phyloP scores from a whole-genome alignment of 2,888 invertebrate species.

The Taenaris catops region DNA sequence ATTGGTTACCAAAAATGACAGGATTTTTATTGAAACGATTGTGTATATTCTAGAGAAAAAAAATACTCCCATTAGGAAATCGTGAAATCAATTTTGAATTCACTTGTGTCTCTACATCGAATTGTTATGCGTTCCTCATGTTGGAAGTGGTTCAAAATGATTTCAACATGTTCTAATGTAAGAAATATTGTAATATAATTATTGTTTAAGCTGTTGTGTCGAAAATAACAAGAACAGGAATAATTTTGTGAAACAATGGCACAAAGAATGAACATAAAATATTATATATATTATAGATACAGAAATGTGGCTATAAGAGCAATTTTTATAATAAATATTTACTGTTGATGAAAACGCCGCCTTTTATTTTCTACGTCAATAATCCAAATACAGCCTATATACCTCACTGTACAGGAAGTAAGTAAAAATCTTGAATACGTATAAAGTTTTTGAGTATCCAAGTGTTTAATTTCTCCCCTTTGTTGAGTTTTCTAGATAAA shows the following conservation, averaged over 20 bases:
- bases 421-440: no score
- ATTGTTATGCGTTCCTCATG: slow-evolving; percentile 72
- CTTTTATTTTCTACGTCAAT: no score
- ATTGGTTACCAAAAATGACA: slow-evolving; percentile 80
- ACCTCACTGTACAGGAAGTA: no score
- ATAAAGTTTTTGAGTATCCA: no score
- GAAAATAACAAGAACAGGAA: slow-evolving; percentile 78
- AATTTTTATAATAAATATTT: slow-evolving; percentile 81
- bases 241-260: slow-evolving; percentile 80
- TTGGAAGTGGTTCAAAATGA: slow-evolving; percentile 60
- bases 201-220: slow-evolving; percentile 78
- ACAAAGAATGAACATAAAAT: slow-evolving; percentile 77
- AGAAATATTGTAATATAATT: slow-evolving; percentile 74
- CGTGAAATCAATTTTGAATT: slow-evolving; percentile 57
- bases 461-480: no score
- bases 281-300: slow-evolving; percentile 79
- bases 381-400: no score
- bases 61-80: slow-evolving; percentile 68
- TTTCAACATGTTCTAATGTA: slow-evolving; percentile 65
- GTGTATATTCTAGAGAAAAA: slow-evolving; percentile 74
- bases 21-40: slow-evolving; percentile 72
- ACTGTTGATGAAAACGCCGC: slow-evolving; percentile 69
- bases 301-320: slow-evolving; percentile 80
- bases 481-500: no score
- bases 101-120: slow-evolving; percentile 66